A percentile compares a stretch with the other conserved stretches of the same genome.
Conservation (phyloP, 1,140 invertebrate genomes). For the Neodiprion fabricii region DNA sequence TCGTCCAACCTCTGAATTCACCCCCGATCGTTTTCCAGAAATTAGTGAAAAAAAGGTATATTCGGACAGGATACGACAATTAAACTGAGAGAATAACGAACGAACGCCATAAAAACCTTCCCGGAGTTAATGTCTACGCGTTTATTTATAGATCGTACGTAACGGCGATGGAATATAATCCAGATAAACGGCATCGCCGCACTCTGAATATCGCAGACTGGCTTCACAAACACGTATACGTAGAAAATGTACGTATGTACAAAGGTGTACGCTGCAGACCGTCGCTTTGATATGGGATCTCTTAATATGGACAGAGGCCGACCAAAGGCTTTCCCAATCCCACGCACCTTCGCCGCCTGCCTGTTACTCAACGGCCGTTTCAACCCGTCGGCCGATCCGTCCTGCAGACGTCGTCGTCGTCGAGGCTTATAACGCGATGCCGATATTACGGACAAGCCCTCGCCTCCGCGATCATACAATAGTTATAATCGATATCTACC, state of each 20-base stretch:
- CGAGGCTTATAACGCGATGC: not conserved
- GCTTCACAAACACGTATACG: too few species aligned
- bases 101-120: too few species aligned
- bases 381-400: not conserved
- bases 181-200: too few species aligned
- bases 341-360: not conserved
- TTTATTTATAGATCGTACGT: not conserved
- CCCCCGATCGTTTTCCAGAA: too few species aligned
- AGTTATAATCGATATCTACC: not conserved
- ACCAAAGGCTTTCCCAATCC: slow-evolving; percentile 2
- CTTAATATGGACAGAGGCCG: slow-evolving; percentile 6
- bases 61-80: too few species aligned
- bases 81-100: too few species aligned
- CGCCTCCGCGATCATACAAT: not conserved
- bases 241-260: too few species aligned
- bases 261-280: not conserved
- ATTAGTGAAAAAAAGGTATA: too few species aligned
- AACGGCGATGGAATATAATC: not conserved
- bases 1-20: too few species aligned
- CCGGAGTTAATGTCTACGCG: not conserved
- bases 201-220: too few species aligned
- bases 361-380: not conserved
- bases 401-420: not conserved
- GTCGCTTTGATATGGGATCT: not conserved
- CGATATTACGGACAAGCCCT: not conserved